A percentile compares a stretch with the other conserved stretches of the same genome.
phyloP scores from a whole-genome alignment of 2,113 vertebrate genomes.

The Paedocypris sp. region DNA sequence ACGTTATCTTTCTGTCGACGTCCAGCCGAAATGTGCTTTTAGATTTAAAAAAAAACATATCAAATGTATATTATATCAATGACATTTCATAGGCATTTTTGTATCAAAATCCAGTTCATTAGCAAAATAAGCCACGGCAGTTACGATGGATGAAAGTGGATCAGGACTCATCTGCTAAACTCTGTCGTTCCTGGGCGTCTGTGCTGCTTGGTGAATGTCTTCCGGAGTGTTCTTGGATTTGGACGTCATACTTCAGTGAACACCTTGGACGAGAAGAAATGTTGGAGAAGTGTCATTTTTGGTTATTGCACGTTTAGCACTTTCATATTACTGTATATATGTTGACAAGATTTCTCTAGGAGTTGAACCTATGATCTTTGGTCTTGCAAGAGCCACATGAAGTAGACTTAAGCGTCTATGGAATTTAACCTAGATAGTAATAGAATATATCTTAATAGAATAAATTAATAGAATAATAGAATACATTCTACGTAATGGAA shows the following conservation, averaged over 20 bases:
- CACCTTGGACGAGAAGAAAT: conserved; percentile 33
- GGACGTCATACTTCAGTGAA: conserved; percentile 17
- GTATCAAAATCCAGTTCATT: neutral
- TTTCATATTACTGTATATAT: too few relatives aligned
- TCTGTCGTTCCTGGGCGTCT: conserved; percentile 40
- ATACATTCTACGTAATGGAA: too few relatives aligned
- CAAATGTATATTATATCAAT: neutral
- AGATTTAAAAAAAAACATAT: neutral
- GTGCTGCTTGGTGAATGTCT: conserved; percentile 27
- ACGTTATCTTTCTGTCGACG: too few relatives aligned
- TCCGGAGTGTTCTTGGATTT: conserved; percentile 18
- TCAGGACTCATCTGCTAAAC: conserved; percentile 32
- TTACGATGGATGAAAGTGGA: neutral
- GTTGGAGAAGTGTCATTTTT: neutral
- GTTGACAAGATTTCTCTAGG: too few relatives aligned
- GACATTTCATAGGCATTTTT: neutral
- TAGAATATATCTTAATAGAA: too few relatives aligned
- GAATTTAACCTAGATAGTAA: too few relatives aligned
- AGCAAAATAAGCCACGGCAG: neutral
- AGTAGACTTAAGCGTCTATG: too few relatives aligned
- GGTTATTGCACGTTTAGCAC: too few relatives aligned
- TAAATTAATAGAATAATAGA: too few relatives aligned
- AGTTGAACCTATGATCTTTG: too few relatives aligned
- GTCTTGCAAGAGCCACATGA: too few relatives aligned
- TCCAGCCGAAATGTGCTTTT: too few relatives aligned